A percentile compares a stretch with the other conserved stretches of the same genome.
Evolutionary conservation across 2,888 invertebrate species (phyloP).

Genomic region (Ectemnius continuus): DNA sequence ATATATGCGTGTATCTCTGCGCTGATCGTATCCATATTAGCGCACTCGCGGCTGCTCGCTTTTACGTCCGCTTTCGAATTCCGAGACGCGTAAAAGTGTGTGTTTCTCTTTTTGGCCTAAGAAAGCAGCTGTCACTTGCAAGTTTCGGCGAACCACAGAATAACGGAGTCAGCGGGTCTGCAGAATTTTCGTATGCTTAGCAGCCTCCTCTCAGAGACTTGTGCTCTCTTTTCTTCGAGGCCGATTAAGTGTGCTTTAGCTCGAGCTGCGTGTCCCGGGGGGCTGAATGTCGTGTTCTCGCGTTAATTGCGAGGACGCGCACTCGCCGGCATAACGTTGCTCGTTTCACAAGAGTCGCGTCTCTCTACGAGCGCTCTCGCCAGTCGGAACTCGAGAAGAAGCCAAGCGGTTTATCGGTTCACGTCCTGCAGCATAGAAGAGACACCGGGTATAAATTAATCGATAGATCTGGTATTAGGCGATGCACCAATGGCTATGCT

Average conservation of each 20-base stretch:
- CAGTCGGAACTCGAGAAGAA: slow-evolving; percentile 73
- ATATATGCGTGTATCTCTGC: background rate
- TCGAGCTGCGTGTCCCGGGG: slow-evolving; percentile 32
- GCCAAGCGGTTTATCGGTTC: slow-evolving; percentile 74
- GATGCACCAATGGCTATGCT: slow-evolving; percentile 78
- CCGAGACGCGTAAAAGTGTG: no score
- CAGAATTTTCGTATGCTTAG: slow-evolving; percentile 10
- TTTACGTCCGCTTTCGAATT: background rate
- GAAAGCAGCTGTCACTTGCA: slow-evolving; percentile 18
- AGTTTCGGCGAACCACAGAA: slow-evolving; percentile 71
- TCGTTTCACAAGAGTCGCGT: slow-evolving; percentile 1
- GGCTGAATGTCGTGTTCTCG: background rate
- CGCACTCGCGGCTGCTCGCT: background rate
- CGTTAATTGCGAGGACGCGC: background rate
- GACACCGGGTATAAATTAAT: slow-evolving; percentile 67
- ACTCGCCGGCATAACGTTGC: background rate
- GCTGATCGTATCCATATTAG: slow-evolving; percentile 3
- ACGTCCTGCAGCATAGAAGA: slow-evolving; percentile 77
- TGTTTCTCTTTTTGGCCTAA: no score
- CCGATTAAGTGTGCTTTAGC: slow-evolving; percentile 24
- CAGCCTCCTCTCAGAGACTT: background rate
- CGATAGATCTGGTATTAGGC: slow-evolving; percentile 46
- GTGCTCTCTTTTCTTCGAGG: slow-evolving; percentile 19
- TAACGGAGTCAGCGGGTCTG: slow-evolving; percentile 67
- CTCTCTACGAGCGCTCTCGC: slow-evolving; percentile 61